Percentiles rank a stretch among this genome's conserved stretches.
Evolutionary conservation across 2,797 vertebrate genomes (phyloP).

Genomic region (Arrhamphus sclerolepis): DNA sequence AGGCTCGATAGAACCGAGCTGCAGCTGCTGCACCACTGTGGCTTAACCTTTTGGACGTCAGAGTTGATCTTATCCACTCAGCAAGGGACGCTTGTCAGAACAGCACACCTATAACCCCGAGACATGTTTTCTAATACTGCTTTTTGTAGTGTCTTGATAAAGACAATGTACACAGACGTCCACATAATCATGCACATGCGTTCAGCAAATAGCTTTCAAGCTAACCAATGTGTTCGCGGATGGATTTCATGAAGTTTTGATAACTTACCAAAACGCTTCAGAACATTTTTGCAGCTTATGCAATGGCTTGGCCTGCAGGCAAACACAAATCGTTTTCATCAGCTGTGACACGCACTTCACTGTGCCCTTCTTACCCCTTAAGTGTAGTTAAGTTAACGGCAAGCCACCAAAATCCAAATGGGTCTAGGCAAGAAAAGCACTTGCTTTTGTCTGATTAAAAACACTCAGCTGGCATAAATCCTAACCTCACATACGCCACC

Average conservation of each 20-base stretch:
- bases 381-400: conserved; percentile 29
- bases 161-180: neutral
- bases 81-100: conserved; percentile 14
- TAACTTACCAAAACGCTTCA: conserved; percentile 10
- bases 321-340: conserved; percentile 44
- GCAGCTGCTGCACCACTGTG: conserved; percentile 35
- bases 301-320: conserved; percentile 20
- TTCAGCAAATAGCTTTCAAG: neutral
- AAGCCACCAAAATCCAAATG: conserved; percentile 40
- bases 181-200: neutral
- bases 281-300: conserved; percentile 27
- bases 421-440: conserved; percentile 27
- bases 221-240: neutral
- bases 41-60: conserved; percentile 43
- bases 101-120: conserved; percentile 7
- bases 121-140: conserved; percentile 25
- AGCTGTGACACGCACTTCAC: conserved; percentile 27
- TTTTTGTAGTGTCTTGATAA: conserved; percentile 2
- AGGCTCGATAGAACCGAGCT: conserved; percentile 37
- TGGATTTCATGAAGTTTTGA: conserved; percentile 1
- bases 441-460: conserved; percentile 38
- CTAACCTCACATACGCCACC: neutral
- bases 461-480: conserved; percentile 7
- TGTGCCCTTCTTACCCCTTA: conserved; percentile 24
- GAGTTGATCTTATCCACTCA: conserved; percentile 33